Evolutionary conservation across 2,888 invertebrate genomes (phyloP).

Genomic region (Rhodophaea formosa): DNA sequence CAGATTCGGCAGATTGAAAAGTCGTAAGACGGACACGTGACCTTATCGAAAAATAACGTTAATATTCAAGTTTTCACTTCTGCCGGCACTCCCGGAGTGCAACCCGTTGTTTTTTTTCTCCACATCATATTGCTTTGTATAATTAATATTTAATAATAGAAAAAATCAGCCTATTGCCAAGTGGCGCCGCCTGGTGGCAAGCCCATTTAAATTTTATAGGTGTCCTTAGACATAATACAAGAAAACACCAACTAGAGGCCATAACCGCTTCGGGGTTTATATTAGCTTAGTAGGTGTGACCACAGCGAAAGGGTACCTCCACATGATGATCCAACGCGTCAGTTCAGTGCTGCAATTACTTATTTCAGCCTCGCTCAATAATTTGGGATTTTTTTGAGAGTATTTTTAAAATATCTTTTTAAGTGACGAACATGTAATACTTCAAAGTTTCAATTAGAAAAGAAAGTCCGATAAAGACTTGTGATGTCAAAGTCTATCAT

Average conservation of each 20-base stretch:
- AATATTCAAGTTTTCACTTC: neutral
- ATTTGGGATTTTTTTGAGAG: too few species aligned
- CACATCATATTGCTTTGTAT: neutral
- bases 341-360: neutral
- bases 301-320: neutral
- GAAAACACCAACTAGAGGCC: conserved; percentile 1
- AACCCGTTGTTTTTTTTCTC: neutral
- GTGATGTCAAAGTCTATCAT: too few species aligned
- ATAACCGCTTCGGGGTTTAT: neutral
- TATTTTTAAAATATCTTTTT: too few species aligned
- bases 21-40: too few species aligned
- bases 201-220: neutral
- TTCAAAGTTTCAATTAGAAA: too few species aligned
- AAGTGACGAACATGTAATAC: too few species aligned
- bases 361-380: too few species aligned
- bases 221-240: neutral
- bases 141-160: too few species aligned
- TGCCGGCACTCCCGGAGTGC: conserved; percentile 1
- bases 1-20: too few species aligned
- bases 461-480: too few species aligned
- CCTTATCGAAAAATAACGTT: too few species aligned
- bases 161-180: neutral
- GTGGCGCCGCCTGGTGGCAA: neutral
- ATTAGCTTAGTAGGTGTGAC: conserved; percentile 3
- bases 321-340: neutral